Conservation (phyloP, 2,797 vertebrate species). For the Mastacembelus armatus region DNA sequence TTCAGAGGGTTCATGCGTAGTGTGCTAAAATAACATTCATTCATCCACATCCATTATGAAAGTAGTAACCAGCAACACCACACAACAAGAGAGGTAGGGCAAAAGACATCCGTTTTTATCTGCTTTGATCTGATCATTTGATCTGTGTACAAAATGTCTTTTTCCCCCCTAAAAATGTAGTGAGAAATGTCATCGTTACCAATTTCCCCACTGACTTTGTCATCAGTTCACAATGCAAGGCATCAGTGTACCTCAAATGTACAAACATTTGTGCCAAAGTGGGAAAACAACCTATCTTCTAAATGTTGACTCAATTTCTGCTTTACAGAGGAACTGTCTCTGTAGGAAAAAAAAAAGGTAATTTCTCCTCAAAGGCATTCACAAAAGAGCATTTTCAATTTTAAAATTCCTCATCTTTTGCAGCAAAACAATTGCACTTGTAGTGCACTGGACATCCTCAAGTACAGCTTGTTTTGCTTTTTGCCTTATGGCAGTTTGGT, state of each 20-base stretch:
- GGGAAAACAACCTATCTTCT: not conserved
- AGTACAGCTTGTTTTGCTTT: conserved; percentile 1
- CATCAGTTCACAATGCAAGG: conserved; percentile 3
- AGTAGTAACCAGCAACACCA: conserved; percentile 19
- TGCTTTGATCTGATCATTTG: conserved; percentile 30
- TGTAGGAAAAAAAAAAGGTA: not conserved
- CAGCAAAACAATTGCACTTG: conserved; percentile 9
- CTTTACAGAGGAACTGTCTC: not conserved
- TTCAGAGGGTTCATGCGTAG: not conserved
- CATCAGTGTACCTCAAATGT: not conserved
- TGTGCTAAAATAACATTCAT: conserved; percentile 30
- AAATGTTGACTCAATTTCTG: not conserved
- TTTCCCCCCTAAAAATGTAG: no score
- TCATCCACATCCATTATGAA: conserved; percentile 23
- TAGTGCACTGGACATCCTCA: no score
- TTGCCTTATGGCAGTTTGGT: conserved; percentile 10
- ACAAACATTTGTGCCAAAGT: conserved; percentile 14
- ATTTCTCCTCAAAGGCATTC: not conserved
- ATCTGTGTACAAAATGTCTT: no score
- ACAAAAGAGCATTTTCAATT: not conserved
- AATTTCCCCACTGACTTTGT: conserved; percentile 25
- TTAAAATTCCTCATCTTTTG: conserved; percentile 7
- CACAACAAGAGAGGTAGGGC: conserved; percentile 15
- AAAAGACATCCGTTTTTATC: conserved; percentile 21
- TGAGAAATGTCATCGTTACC: conserved; percentile 7